These are phyloP conservation scores for Pristionchus maxplancki DNA, from an alignment of 2,888 invertebrate genomes.

Conservation along the genomic window DNA sequence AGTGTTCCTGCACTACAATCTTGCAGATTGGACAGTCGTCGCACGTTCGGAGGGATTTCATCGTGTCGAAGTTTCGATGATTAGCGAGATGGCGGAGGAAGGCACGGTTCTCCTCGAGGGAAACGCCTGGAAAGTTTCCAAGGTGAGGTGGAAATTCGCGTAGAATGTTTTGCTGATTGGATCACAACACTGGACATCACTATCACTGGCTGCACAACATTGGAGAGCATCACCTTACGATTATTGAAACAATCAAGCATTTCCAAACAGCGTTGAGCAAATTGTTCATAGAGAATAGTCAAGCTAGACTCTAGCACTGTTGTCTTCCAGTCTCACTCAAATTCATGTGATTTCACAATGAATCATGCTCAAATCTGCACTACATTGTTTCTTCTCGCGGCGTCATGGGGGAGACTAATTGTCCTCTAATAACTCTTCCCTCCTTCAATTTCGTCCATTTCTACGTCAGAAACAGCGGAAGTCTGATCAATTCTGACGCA, in stretches of 20 bases:
- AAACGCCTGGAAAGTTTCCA: background rate
- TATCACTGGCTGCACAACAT: too few species aligned
- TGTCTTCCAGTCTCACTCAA: background rate
- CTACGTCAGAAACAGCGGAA: conserved; percentile 11
- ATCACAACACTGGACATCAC: background rate
- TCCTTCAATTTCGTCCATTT: background rate
- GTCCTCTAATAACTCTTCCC: background rate
- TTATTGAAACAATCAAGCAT: too few species aligned
- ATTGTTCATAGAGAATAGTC: too few species aligned
- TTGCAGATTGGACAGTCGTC: conserved; percentile 52
- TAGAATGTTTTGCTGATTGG: background rate
- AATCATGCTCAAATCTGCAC: background rate
- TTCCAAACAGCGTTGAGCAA: too few species aligned
- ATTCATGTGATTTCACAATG: background rate
- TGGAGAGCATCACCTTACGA: too few species aligned
- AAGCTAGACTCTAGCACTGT: too few species aligned
- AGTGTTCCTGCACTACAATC: conserved; percentile 41
- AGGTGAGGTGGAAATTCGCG: too few species aligned
- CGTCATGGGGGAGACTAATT: background rate
- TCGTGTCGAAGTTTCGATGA: conserved; percentile 50
- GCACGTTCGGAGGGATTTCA: conserved; percentile 47
- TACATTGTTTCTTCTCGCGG: background rate
- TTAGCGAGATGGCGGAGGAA: conserved; percentile 52
- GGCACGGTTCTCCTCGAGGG: conserved; percentile 47
- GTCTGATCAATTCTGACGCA: conserved; percentile 13